Conservation (phyloP, 2,113 vertebrate species). For the Epinephelus lanceolatus region DNA sequence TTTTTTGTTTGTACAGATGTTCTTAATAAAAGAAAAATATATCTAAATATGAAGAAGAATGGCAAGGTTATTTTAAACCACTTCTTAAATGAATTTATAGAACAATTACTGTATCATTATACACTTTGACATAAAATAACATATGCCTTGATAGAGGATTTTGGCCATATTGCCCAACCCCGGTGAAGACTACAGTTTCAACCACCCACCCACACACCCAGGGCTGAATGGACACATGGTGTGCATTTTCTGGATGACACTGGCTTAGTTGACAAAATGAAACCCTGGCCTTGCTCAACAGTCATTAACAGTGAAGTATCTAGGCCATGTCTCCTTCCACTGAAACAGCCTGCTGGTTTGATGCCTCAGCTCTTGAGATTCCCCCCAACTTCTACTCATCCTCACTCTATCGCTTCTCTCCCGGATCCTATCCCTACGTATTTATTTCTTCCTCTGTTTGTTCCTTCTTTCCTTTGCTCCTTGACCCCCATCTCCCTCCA, state of each 20-base stretch:
- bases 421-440: not conserved
- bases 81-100: no score
- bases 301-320: slow-evolving; percentile 74
- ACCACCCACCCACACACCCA: not conserved
- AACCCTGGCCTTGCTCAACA: slow-evolving; percentile 42
- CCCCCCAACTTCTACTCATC: slow-evolving; percentile 3
- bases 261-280: slow-evolving; percentile 50
- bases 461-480: not conserved
- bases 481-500: slow-evolving; percentile 3
- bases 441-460: not conserved
- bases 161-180: no score
- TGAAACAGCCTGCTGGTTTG: slow-evolving; percentile 53
- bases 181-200: not conserved
- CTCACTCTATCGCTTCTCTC: not conserved
- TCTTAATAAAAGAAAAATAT: no score
- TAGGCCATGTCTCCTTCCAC: slow-evolving; percentile 59
- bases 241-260: slow-evolving; percentile 10
- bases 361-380: slow-evolving; percentile 44
- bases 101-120: no score
- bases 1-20: no score
- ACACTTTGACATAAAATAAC: no score
- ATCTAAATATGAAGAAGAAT: no score
- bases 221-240: not conserved
- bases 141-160: no score
- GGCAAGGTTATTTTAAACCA: no score